Evolutionary conservation across 2,113 vertebrate genomes (phyloP).

Genomic region (Pleuronectes platessa): DNA sequence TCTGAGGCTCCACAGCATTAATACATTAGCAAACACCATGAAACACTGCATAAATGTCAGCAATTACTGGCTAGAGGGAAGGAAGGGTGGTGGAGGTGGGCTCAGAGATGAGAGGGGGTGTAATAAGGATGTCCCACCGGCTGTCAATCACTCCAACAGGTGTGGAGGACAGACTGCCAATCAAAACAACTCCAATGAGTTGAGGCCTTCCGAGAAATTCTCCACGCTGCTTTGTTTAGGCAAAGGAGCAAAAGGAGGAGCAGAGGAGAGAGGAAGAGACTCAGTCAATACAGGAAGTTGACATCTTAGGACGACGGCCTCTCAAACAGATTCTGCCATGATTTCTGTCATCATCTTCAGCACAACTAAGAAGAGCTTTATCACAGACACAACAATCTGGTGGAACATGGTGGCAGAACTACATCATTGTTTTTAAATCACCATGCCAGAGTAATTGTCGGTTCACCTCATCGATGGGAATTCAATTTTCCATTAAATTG

Average conservation of each 20-base stretch:
- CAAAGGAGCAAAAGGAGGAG: background rate
- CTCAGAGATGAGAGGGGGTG: conserved; percentile 78
- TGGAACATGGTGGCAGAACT: background rate
- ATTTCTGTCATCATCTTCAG: conserved; percentile 35
- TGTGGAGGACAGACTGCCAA: conserved; percentile 88
- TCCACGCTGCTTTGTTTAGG: conserved; percentile 10
- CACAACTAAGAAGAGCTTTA: conserved; percentile 33
- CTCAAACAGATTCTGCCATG: conserved; percentile 19
- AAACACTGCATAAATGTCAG: conserved; percentile 99
- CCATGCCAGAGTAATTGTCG: background rate
- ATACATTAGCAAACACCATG: conserved; percentile 99
- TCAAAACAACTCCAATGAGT: conserved; percentile 72
- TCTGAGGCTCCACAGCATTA: conserved; percentile 89
- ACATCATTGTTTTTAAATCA: background rate
- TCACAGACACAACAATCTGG: background rate
- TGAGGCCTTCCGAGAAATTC: conserved; percentile 14
- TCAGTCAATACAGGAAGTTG: too few species aligned
- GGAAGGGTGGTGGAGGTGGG: conserved; percentile 24
- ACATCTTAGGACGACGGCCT: too few species aligned
- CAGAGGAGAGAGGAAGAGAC: background rate
- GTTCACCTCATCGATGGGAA: too few species aligned
- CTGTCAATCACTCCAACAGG: conserved; percentile 94
- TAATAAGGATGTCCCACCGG: conserved; percentile 96
- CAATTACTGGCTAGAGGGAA: conserved; percentile 94
- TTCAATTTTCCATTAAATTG: background rate